phyloP scores from a whole-genome alignment of 2,888 invertebrate genomes.

The Desoria tigrina region DNA sequence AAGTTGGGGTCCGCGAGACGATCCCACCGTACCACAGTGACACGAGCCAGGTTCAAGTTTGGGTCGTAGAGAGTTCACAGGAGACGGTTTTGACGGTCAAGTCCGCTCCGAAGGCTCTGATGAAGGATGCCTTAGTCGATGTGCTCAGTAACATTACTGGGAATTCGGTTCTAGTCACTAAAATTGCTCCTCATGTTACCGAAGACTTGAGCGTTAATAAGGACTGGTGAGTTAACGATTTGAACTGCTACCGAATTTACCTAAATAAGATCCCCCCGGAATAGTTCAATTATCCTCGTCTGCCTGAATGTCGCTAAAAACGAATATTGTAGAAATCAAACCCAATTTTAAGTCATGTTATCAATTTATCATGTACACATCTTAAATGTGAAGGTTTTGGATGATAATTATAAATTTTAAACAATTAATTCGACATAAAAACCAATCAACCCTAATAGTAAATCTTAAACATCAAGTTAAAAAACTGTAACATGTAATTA shows the following conservation, averaged over 20 bases:
- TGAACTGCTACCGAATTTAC: neutral
- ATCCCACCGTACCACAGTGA: slow-evolving; percentile 77
- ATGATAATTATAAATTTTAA: too few species aligned
- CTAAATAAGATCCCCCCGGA: neutral
- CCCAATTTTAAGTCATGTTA: neutral
- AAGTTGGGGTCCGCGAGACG: slow-evolving; percentile 78
- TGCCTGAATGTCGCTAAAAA: too few species aligned
- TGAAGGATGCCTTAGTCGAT: slow-evolving; percentile 70
- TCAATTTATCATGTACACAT: too few species aligned
- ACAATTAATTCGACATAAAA: too few species aligned
- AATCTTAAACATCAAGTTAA: neutral
- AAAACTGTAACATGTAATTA: too few species aligned
- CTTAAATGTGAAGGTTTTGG: too few species aligned
- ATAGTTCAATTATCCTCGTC: too few species aligned
- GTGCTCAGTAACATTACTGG: slow-evolving; percentile 75
- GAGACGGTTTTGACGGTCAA: slow-evolving; percentile 81
- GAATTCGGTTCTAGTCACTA: slow-evolving; percentile 76
- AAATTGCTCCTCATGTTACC: slow-evolving; percentile 73
- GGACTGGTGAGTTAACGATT: slow-evolving; percentile 70
- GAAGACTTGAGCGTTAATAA: slow-evolving; percentile 66
- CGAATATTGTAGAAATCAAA: neutral
- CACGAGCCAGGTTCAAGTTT: slow-evolving; percentile 77
- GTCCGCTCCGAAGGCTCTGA: slow-evolving; percentile 74
- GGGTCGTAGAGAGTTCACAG: slow-evolving; percentile 84
- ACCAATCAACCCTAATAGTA: too few species aligned